Conservation (phyloP, 2,888 invertebrate genomes). For the Sussaba pulchella region DNA sequence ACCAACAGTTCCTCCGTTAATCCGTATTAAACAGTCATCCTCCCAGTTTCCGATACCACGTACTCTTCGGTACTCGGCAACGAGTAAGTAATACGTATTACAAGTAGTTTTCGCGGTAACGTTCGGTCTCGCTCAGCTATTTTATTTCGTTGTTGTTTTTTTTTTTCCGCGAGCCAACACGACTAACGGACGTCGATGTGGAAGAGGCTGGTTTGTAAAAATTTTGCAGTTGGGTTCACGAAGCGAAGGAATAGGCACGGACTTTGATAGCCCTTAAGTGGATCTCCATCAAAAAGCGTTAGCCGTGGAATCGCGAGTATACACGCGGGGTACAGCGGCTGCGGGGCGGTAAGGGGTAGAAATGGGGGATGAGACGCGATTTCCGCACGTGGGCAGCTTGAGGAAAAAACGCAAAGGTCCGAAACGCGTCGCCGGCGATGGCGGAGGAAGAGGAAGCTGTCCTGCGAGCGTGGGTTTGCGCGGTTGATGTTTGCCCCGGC, state of each 20-base stretch:
- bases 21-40: slow-evolving; percentile 51
- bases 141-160: no score
- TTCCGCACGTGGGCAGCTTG: not conserved
- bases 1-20: slow-evolving; percentile 33
- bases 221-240: no score
- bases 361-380: no score
- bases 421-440: slow-evolving; percentile 25
- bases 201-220: no score
- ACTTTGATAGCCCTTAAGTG: slow-evolving; percentile 54
- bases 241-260: slow-evolving; percentile 45
- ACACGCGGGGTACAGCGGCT: no score
- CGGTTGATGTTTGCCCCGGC: no score
- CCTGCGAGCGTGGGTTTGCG: slow-evolving; percentile 4
- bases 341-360: no score
- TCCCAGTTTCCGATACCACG: not conserved
- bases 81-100: not conserved
- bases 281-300: slow-evolving; percentile 61
- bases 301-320: slow-evolving; percentile 51
- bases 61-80: not conserved
- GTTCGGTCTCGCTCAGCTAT: no score
- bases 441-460: slow-evolving; percentile 52
- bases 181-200: no score
- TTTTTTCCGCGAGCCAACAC: no score
- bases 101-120: no score
- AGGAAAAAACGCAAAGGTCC: slow-evolving; percentile 27